Evolutionary conservation across 2,113 vertebrate genomes (phyloP).

Genomic region (Tilapia sparmanii): DNA sequence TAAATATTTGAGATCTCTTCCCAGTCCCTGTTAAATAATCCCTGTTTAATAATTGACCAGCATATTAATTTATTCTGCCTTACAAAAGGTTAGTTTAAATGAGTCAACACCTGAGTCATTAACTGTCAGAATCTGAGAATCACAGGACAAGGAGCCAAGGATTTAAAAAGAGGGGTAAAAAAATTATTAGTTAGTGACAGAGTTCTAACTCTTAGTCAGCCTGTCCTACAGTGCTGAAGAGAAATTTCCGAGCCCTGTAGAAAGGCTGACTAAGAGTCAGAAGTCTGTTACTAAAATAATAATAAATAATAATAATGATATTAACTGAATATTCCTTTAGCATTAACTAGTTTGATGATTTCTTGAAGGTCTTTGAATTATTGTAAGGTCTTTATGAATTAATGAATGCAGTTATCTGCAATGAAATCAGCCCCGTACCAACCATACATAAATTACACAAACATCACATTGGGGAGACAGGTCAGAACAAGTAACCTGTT

Average conservation of each 20-base stretch:
- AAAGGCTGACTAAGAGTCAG: not conserved
- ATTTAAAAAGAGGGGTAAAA: not conserved
- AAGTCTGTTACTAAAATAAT: not conserved
- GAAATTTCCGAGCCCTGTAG: not conserved
- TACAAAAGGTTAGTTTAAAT: not conserved
- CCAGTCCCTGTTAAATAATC: not conserved
- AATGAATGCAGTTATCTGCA: accelerated
- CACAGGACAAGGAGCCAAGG: not conserved
- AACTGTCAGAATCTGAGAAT: not conserved
- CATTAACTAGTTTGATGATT: not conserved
- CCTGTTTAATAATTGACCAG: not conserved
- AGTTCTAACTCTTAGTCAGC: not conserved
- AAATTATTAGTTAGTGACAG: not conserved
- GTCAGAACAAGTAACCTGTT: not conserved
- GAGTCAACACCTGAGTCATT: not conserved
- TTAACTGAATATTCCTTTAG: not conserved
- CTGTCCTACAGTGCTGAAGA: not conserved
- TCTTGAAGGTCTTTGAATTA: not conserved
- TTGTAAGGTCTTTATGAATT: not conserved
- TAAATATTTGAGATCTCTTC: not conserved
- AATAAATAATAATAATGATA: not conserved
- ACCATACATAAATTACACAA: not conserved
- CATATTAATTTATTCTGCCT: not conserved
- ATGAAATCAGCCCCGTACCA: accelerated
- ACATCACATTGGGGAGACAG: not conserved